These are phyloP conservation scores for Agonopterix subpropinquella DNA, from an alignment of 2,888 invertebrate species.

Conservation along the genomic window DNA sequence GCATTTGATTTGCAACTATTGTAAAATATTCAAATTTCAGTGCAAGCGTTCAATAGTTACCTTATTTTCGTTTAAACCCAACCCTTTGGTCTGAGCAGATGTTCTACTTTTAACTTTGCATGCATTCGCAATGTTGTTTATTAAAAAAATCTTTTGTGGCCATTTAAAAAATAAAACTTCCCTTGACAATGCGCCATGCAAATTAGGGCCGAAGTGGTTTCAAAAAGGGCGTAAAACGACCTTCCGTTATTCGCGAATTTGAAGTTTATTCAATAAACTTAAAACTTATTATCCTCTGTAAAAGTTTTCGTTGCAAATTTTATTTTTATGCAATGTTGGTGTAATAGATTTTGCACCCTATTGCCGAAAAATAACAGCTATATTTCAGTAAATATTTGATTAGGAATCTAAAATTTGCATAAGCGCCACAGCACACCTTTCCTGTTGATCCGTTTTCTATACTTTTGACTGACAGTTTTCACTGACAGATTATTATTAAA, in stretches of 20 bases:
- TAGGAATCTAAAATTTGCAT: slow-evolving; percentile 59
- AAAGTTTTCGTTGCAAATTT: slow-evolving; percentile 26
- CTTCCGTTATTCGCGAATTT: slow-evolving; percentile 21
- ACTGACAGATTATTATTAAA: slow-evolving; percentile 30
- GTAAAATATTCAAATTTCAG: no score
- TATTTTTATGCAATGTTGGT: slow-evolving; percentile 32
- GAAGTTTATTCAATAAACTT: slow-evolving; percentile 28
- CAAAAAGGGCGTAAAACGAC: slow-evolving; percentile 24
- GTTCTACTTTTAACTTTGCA: slow-evolving; percentile 59
- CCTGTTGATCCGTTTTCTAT: slow-evolving; percentile 61
- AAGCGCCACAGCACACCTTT: slow-evolving; percentile 63
- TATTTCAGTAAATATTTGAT: slow-evolving; percentile 19
- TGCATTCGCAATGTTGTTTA: slow-evolving; percentile 64
- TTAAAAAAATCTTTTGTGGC: slow-evolving; percentile 73
- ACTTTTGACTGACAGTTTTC: slow-evolving; percentile 64
- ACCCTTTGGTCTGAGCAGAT: slow-evolving; percentile 38
- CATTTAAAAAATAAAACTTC: slow-evolving; percentile 67
- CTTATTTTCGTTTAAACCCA: neutral
- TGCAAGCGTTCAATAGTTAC: neutral
- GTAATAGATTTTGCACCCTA: slow-evolving; percentile 21
- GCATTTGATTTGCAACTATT: neutral
- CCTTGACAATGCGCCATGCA: slow-evolving; percentile 71
- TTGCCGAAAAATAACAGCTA: slow-evolving; percentile 13
- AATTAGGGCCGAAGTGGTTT: slow-evolving; percentile 48
- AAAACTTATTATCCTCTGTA: slow-evolving; percentile 25